Base-by-base conservation (phyloP, 2,113 vertebrate species). In the Ptyas mucosa region DNA sequence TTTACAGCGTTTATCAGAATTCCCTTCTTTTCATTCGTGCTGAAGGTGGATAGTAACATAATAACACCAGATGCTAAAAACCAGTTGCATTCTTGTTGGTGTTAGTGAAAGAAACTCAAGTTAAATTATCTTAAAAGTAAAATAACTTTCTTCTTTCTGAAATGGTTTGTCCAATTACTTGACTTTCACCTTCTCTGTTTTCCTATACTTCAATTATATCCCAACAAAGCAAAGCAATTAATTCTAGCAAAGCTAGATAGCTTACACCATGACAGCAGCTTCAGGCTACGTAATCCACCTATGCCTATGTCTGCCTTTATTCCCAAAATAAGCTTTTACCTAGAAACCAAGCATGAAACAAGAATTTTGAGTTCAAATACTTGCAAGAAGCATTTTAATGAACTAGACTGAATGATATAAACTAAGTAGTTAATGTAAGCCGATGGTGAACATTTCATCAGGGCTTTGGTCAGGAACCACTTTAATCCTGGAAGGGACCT, bases 211-310 rank as follows among this genome's bases (percentile, higher is more conserved):
- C 75, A 64, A 89, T 89, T 46, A 46, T 55, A 81, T 81, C 46
- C 87, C 81, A 14, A 53, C 87, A 92, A 55, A 39, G 87, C 8
- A 75, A 89, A 92, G 87, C 61, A 92, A 92, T 92, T 92, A 92
- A 43, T 81, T 81, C 39, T 92, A 64, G 61, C 61, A 81, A 81
- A 39, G 75, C 34, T 43, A 21, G 64, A 75, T 26, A 54, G 34
- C 21, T 89, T 89, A 55, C 34, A 55, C 14, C 29, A 64, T 75
- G 55, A 49, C 88, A 88, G 39, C 46, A 55, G 43, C 89, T 75
- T 88, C 34, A 75, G 12, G 46, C 24, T 53, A 6, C n/a, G 4
- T 88, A 46, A 88, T 4, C 49, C 69, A 75, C 12, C 12, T n/a
- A 49, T 54, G 58, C 49, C 49, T 39, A 53, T 55, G 58, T 43